Evolutionary conservation across 2,888 invertebrate species (phyloP).

Genomic region (Chrysolina oricalcia): DNA sequence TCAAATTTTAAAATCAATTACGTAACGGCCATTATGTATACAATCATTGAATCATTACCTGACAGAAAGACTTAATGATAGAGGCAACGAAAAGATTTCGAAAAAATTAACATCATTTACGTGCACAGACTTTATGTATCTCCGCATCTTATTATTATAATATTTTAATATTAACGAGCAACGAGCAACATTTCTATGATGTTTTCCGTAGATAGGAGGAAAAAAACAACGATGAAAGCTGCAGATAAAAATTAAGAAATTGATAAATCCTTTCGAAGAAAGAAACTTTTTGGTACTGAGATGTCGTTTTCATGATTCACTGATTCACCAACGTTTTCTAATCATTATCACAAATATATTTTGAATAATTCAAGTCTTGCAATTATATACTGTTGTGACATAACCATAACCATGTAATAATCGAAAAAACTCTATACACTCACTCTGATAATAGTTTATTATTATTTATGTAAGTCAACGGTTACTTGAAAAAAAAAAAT

Average conservation of each 20-base stretch:
- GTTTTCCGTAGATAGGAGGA: neutral
- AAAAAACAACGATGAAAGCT: slow-evolving; percentile 19
- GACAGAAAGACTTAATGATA: slow-evolving; percentile 34
- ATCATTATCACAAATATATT: too few relatives aligned
- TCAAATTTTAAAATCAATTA: slow-evolving; percentile 49
- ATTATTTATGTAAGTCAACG: too few relatives aligned
- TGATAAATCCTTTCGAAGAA: slow-evolving; percentile 2
- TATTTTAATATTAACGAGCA: slow-evolving; percentile 20
- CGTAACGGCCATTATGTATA: slow-evolving; percentile 39
- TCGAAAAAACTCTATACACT: too few relatives aligned
- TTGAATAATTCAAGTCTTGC: too few relatives aligned
- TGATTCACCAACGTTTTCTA: neutral
- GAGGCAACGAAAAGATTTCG: slow-evolving; percentile 23
- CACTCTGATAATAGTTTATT: too few relatives aligned
- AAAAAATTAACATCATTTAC: slow-evolving; percentile 39
- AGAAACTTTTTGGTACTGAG: neutral
- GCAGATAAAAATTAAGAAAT: slow-evolving; percentile 9
- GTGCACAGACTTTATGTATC: slow-evolving; percentile 8
- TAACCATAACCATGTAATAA: too few relatives aligned
- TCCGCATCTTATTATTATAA: slow-evolving; percentile 5
- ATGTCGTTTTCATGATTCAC: neutral
- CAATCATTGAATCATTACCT: slow-evolving; percentile 30
- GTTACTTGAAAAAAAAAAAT: too few relatives aligned
- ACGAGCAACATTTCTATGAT: slow-evolving; percentile 10
- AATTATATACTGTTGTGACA: too few relatives aligned